A percentile compares a stretch with the other conserved stretches of the same genome.
These are phyloP conservation scores for Meloidogyne exigua DNA, from an alignment of 1,140 invertebrate genomes.

Conservation along the genomic window DNA sequence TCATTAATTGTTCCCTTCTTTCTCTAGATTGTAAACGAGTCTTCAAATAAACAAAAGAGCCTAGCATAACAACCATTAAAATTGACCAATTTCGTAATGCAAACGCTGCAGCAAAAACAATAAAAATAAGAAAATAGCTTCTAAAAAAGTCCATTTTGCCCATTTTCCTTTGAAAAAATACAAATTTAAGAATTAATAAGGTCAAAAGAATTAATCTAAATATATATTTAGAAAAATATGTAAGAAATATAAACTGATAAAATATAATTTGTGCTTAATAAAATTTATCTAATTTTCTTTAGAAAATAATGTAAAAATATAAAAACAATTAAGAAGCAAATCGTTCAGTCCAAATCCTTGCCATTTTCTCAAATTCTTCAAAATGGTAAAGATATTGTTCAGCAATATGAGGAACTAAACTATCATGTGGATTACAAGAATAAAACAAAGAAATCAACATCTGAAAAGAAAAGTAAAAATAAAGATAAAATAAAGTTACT, in stretches of 20 bases:
- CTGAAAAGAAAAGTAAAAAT: slow-evolving; percentile 6
- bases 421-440: slow-evolving; percentile 34
- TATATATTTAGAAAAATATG: background rate
- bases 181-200: no score
- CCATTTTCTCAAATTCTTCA: slow-evolving; percentile 41
- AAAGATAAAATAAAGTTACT: background rate
- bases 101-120: slow-evolving; percentile 10
- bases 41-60: slow-evolving; percentile 9
- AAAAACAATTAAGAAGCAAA: slow-evolving; percentile 33
- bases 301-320: no score
- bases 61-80: background rate
- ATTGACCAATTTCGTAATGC: slow-evolving; percentile 10
- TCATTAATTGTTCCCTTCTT: background rate
- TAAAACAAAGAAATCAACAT: slow-evolving; percentile 22
- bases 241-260: no score
- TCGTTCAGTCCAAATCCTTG: slow-evolving; percentile 41
- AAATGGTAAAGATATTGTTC: slow-evolving; percentile 42
- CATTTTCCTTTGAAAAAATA: background rate
- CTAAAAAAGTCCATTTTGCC: background rate
- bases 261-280: no score
- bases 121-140: background rate
- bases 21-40: background rate
- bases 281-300: no score
- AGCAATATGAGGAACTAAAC: slow-evolving; percentile 31
- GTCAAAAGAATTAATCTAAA: no score